Base-by-base conservation (phyloP, 2,113 vertebrate species). In the Microtus ochrogaster region DNA sequence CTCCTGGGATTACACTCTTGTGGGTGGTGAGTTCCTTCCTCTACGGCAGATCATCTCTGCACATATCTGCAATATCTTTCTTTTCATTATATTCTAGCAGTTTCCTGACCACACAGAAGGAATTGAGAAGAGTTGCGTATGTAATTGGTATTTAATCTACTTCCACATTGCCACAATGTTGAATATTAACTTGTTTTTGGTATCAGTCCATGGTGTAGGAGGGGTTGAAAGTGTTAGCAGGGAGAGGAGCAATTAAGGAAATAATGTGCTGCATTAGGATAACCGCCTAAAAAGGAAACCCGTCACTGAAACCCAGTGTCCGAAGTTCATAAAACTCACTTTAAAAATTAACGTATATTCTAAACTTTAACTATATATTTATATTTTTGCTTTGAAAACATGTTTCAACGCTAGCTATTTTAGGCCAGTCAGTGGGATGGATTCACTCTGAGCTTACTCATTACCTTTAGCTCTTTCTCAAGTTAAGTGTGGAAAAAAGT, bases 111-210 rank as follows among this genome's bases (percentile, higher is more conserved):
- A 95, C 39, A 65, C 8, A n/a, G 91, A 92, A 90, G 52, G 39
- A 85, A 79, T 70, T 96, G 92, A 95, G 55, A 89, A 17, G 63
- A 91, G 96, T 88, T 93, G 47, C 26, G 65, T 9, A 47, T 16
- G 16, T 63, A 72, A 72, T 91, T 96, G 68, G 41, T 61, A 81
- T 96, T 93, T 94, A 97, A 97, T 33, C 41, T 44, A 84, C 24
- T 96, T 94, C 90, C 89, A 91, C 86, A 94, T 89, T 65, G 24
- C 85, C 28, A 66, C 2, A 79, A 44, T 3, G 91, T 96, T 91
- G 91, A 96, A 94, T 65, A 97, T 96, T 98, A 96, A 96, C 93
- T 96, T 36, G 81, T 72, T 52, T 21, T 84, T 85, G 39, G 44
- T 89, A 86, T 22, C 44, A 89, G 73, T 76, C 63, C 17, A n/a